A percentile compares a stretch with the other conserved stretches of the same genome.
Evolutionary conservation across 2,888 invertebrate species (phyloP).

Genomic region (Ectemnius continuus): DNA sequence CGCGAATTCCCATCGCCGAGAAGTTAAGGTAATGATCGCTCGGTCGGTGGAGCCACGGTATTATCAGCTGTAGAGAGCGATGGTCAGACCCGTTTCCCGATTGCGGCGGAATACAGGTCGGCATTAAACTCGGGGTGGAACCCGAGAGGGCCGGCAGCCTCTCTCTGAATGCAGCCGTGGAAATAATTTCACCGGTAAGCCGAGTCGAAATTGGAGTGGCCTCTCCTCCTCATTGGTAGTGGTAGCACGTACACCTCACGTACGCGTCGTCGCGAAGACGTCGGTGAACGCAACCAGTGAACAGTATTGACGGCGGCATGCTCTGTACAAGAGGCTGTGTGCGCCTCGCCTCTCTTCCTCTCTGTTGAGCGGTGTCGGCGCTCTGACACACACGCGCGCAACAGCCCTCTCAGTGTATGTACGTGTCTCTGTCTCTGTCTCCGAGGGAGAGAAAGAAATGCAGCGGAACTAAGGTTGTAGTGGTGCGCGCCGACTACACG

Average conservation of each 20-base stretch:
- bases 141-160: slow-evolving; percentile 12
- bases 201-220: slow-evolving; percentile 34
- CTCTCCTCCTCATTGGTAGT: no score
- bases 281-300: slow-evolving; percentile 8
- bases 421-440: no score
- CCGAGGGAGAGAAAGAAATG: slow-evolving; percentile 23
- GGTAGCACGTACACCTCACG: no score
- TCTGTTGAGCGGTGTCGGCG: no score
- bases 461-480: slow-evolving; percentile 41
- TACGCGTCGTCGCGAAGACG: neutral
- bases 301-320: slow-evolving; percentile 49
- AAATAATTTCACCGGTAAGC: slow-evolving; percentile 44
- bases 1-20: neutral
- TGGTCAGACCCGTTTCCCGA: slow-evolving; percentile 19
- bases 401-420: no score
- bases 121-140: slow-evolving; percentile 29
- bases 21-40: neutral
- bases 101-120: slow-evolving; percentile 23
- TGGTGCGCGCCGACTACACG: slow-evolving; percentile 38
- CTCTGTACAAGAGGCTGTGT: slow-evolving; percentile 40
- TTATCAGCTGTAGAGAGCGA: slow-evolving; percentile 13
- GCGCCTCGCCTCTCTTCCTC: slow-evolving; percentile 41
- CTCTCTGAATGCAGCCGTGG: slow-evolving; percentile 29
- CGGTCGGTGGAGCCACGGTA: neutral
- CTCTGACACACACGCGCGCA: no score